A percentile compares a stretch with the other conserved stretches of the same genome.
Evolutionary conservation across 2,888 invertebrate genomes (phyloP).

Genomic region (Acleris holmiana): DNA sequence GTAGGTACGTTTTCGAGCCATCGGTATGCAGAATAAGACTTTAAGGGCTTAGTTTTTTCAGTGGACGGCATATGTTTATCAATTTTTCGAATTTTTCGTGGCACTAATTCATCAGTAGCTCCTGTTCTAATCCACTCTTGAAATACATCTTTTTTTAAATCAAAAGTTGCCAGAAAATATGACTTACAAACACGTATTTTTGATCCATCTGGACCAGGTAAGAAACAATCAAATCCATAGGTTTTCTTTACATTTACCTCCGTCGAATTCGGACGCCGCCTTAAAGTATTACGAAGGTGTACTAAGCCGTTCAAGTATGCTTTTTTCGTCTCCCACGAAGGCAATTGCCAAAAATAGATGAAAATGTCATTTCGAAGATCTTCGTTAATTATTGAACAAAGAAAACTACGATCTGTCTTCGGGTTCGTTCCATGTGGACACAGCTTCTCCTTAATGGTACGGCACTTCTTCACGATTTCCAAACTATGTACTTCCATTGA

Average conservation of each 20-base stretch:
- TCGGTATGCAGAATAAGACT: not conserved
- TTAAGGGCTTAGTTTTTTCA: not conserved
- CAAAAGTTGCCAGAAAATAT: not conserved
- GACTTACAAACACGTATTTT: not conserved
- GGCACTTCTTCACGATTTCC: not conserved
- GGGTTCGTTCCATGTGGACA: not conserved
- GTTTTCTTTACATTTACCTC: conserved; percentile 1
- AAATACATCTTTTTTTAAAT: not conserved
- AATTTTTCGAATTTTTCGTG: not conserved
- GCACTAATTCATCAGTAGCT: not conserved
- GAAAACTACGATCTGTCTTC: not conserved
- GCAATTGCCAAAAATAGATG: not conserved
- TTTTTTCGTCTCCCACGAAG: conserved; percentile 1
- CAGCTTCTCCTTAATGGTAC: not conserved
- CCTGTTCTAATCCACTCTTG: no score
- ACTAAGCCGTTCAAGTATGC: not conserved
- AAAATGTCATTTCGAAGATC: no score
- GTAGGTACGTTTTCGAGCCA: not conserved
- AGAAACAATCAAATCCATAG: not conserved
- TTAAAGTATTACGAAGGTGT: not conserved
- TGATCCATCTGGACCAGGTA: not conserved
- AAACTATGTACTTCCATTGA: not conserved
- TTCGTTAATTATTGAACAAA: no score
- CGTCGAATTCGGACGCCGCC: not conserved
- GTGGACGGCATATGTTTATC: not conserved